phyloP scores from a whole-genome alignment of 2,888 invertebrate genomes.

The Himalopsyche tibetana region DNA sequence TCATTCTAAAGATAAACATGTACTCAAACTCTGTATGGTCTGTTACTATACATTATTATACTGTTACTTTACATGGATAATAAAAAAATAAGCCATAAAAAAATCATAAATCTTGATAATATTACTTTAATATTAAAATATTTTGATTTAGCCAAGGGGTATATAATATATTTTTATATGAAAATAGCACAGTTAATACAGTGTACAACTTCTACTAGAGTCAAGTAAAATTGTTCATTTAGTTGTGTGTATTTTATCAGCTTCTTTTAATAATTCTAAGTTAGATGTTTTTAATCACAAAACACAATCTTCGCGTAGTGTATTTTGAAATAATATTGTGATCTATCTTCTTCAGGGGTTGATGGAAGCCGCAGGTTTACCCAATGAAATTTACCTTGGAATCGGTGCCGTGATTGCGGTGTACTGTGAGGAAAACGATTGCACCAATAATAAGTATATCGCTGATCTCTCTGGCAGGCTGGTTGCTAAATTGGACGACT shows the following conservation, averaged over 20 bases:
- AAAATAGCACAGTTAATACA: not conserved
- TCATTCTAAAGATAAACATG: not conserved
- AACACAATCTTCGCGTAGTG: not conserved
- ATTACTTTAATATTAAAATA: too few species aligned
- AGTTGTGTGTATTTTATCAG: too few species aligned
- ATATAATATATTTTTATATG: not conserved
- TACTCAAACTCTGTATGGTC: too few species aligned
- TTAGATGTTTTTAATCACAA: not conserved
- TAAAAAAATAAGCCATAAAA: too few species aligned
- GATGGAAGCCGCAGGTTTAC: conserved; percentile 78
- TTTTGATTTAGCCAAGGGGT: not conserved
- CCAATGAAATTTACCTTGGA: conserved; percentile 84
- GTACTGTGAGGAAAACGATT: conserved; percentile 78
- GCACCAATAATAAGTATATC: conserved; percentile 68
- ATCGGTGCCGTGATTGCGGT: conserved; percentile 84
- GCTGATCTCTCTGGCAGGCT: conserved; percentile 79
- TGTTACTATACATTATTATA: too few species aligned
- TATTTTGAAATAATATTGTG: not conserved
- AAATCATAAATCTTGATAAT: too few species aligned
- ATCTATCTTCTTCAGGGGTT: conserved; percentile 49
- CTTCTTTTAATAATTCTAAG: not conserved
- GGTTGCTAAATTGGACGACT: conserved; percentile 80
- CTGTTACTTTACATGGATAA: too few species aligned
- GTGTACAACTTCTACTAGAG: not conserved
- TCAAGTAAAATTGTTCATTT: too few species aligned